phyloP scores from a whole-genome alignment of 2,113 vertebrate genomes.

The Herpetotheres cachinnans region DNA sequence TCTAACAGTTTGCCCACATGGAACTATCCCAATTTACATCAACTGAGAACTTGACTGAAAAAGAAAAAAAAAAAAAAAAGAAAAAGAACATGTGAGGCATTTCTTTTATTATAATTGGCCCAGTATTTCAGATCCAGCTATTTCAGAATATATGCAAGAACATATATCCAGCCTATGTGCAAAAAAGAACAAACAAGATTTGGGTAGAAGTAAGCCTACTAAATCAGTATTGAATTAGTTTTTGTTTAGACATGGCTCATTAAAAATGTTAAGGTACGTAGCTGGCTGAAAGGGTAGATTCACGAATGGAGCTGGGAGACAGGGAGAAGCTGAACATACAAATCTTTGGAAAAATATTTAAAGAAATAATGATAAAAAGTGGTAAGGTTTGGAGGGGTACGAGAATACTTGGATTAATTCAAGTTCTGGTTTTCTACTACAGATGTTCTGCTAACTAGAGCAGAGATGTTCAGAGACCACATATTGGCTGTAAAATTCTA shows the following conservation, averaged over 20 bases:
- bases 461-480: constrained; percentile 40
- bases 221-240: background rate
- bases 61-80: background rate
- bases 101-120: background rate
- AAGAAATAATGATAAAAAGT: constrained; percentile 29
- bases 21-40: background rate
- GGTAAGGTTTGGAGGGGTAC: background rate
- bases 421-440: constrained; percentile 49
- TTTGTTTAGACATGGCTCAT: background rate
- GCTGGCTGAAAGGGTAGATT: background rate
- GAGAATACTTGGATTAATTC: constrained; percentile 12
- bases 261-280: background rate
- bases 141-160: background rate
- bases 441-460: constrained; percentile 52
- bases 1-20: constrained; percentile 35
- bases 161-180: background rate
- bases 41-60: background rate
- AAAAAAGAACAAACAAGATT: background rate
- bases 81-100: background rate
- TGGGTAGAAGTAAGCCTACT: background rate
- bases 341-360: constrained; percentile 35
- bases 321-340: background rate
- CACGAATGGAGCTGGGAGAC: background rate
- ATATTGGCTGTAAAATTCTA: constrained; percentile 58
- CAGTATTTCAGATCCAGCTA: background rate